phyloP scores from a whole-genome alignment of 2,797 vertebrate genomes.

The Pseudomugil tenellus region DNA sequence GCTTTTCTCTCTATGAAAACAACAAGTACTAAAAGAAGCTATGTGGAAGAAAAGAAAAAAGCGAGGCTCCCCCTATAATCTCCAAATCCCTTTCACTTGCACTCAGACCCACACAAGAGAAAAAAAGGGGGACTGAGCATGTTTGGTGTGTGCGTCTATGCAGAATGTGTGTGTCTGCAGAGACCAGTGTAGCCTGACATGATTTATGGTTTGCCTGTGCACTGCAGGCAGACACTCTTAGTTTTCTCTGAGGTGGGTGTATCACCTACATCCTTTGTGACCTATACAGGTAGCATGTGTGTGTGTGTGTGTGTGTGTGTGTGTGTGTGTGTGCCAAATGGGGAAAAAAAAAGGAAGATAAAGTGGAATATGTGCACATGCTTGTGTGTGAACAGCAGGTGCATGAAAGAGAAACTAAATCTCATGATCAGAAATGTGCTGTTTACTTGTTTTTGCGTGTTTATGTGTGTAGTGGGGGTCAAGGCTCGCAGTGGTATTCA shows the following conservation, averaged over 20 bases:
- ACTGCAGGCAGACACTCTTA: constrained; percentile 73
- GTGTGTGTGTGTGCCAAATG: too few species aligned
- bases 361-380: constrained; percentile 34
- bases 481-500: constrained; percentile 48
- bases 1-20: constrained; percentile 62
- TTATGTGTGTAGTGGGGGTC: constrained; percentile 40
- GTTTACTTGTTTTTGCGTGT: constrained; percentile 31
- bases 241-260: constrained; percentile 77
- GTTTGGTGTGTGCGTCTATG: constrained; percentile 23
- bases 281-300: constrained; percentile 63
- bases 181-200: constrained; percentile 75
- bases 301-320: constrained; percentile 29
- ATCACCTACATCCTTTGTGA: constrained; percentile 79
- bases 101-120: constrained; percentile 66
- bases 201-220: constrained; percentile 80
- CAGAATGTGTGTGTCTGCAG: constrained; percentile 59
- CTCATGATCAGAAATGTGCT: constrained; percentile 36
- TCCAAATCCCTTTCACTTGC: constrained; percentile 66
- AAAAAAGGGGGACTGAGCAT: constrained; percentile 37
- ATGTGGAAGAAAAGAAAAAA: constrained; percentile 57
- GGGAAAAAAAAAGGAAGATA: constrained; percentile 20
- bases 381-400: constrained; percentile 55
- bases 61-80: constrained; percentile 67
- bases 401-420: constrained; percentile 50
- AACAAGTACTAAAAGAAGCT: constrained; percentile 64